Base-by-base conservation (phyloP, 1,140 invertebrate genomes). In the Drosophila tani region DNA sequence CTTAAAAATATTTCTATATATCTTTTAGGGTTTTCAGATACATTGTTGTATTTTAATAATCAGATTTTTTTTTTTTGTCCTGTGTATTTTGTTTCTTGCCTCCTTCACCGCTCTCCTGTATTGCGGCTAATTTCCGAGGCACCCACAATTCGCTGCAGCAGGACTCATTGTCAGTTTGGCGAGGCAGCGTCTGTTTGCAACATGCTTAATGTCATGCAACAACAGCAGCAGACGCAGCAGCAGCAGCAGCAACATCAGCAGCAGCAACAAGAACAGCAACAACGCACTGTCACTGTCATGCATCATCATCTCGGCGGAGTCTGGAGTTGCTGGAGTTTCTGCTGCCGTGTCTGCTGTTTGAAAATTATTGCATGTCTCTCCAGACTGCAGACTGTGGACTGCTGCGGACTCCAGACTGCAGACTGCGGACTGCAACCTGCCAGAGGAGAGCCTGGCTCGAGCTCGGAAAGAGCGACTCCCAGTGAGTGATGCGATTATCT, bases 401-500 rank as follows among this genome's bases (percentile, higher is more conserved):
- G 6, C 49, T n/a, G 50, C 35, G 27, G 75, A 65, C 56, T 38
- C 4, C 27, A 50, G 50, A 46, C 55, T n/a, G 50, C 35, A 41
- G 40, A 57, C 17, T 73, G 43, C 55, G 50, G 77, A 45, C 67
- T 77, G 43, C 60, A 57, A 65, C 73, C 75, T 81, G 80, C 80
- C 81, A 82, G 64, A 78, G 79, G 58, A 81, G 79, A 50, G 47
- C 24, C 69, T 15, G 60, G 35, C 60, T 58, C n/a, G 50, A 51
- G 35, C 60, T 58, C n/a, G 50, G 17, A 29, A 43, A 29, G 57
- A 66, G 63, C 66, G 75, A 75, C 69, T 64, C 73, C 68, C 81
- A 91, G 87, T 91, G 88, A 91, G 91, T 91, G 90, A 91, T 91
- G 90, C 90, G 90, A 91, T 91, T 91, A 91, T 91, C 79, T 90